Conservation (phyloP, 1,140 invertebrate species). For the Brachionus manjavacas region DNA sequence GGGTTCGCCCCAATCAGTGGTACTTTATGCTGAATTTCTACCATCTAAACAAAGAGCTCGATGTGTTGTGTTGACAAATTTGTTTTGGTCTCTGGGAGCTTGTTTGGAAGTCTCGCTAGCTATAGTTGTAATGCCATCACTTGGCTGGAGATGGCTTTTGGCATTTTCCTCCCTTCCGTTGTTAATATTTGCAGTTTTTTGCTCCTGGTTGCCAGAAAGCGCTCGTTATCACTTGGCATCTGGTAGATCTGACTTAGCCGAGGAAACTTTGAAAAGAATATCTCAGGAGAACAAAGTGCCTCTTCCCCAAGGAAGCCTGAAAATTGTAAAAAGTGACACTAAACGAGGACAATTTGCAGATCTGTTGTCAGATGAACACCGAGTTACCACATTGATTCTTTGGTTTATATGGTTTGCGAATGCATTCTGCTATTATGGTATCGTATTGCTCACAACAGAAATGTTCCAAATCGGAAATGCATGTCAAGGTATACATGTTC, state of each 20-base stretch:
- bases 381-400: slow-evolving; percentile 35
- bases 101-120: slow-evolving; percentile 68
- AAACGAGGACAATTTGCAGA: slow-evolving; percentile 29
- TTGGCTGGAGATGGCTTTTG: slow-evolving; percentile 84
- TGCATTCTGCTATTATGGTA: slow-evolving; percentile 91
- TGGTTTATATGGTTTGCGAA: slow-evolving; percentile 72
- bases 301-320: slow-evolving; percentile 75
- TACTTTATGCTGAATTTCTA: slow-evolving; percentile 90
- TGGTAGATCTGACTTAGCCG: slow-evolving; percentile 77
- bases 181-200: slow-evolving; percentile 53
- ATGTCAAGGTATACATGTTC: slow-evolving; percentile 57
- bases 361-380: slow-evolving; percentile 11
- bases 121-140: slow-evolving; percentile 79
- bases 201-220: slow-evolving; percentile 85
- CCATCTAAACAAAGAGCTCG: slow-evolving; percentile 84
- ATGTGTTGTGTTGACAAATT: slow-evolving; percentile 87
- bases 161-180: slow-evolving; percentile 79
- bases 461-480: slow-evolving; percentile 68
- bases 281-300: slow-evolving; percentile 81
- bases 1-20: slow-evolving; percentile 91
- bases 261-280: slow-evolving; percentile 74
- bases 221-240: slow-evolving; percentile 78
- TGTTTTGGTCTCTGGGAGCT: slow-evolving; percentile 62
- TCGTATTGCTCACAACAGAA: slow-evolving; percentile 90
- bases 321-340: slow-evolving; percentile 65